Evolutionary conservation across 2,113 vertebrate genomes (phyloP).

Genomic region (Gracilinanus agilis): DNA sequence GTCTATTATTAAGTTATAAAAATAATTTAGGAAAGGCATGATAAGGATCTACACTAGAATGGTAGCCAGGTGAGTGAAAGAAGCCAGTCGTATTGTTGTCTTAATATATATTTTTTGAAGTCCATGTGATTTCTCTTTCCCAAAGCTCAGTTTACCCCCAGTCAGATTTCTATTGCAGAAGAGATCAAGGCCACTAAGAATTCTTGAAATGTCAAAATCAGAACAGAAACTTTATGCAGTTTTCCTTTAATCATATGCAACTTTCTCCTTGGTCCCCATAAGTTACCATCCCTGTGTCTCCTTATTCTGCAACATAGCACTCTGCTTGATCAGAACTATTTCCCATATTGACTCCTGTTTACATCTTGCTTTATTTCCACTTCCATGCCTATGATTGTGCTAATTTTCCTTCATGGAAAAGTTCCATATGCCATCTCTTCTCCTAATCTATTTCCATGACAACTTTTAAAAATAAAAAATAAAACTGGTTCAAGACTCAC

Average conservation of each 20-base stretch:
- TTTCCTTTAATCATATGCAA: neutral
- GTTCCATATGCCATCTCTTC: neutral
- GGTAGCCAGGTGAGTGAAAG: neutral
- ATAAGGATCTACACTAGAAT: neutral
- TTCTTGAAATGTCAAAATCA: neutral
- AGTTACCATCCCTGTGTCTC: neutral
- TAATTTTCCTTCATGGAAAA: neutral
- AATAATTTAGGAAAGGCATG: neutral
- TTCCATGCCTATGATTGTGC: neutral
- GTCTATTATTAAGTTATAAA: neutral
- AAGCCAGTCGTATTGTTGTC: neutral
- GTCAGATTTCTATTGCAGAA: neutral
- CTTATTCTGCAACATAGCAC: neutral
- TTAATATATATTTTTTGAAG: neutral
- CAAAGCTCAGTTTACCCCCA: neutral
- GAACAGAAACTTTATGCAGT: neutral
- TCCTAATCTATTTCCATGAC: neutral
- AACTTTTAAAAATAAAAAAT: neutral
- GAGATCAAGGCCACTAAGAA: neutral
- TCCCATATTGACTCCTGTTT: neutral
- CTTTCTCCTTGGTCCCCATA: neutral
- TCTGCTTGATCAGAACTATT: neutral
- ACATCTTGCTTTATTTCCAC: neutral
- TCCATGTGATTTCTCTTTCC: neutral
- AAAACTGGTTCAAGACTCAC: neutral